phyloP scores from a whole-genome alignment of 2,113 vertebrate genomes.

The Xyrauchen texanus region DNA sequence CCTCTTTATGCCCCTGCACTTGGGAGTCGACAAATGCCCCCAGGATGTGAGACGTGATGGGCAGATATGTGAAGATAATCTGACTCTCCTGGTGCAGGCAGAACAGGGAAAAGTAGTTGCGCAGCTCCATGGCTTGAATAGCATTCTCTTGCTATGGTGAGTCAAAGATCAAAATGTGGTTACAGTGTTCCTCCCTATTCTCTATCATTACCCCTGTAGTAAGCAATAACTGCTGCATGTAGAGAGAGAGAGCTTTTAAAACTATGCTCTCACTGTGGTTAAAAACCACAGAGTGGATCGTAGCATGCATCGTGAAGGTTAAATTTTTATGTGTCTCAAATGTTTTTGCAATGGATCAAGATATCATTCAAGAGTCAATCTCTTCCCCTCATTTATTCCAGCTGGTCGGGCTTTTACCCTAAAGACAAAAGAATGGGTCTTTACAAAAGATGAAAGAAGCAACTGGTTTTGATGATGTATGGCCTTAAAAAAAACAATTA shows the following conservation, averaged over 20 bases:
- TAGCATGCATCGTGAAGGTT: background rate
- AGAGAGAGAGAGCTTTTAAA: constrained; percentile 8
- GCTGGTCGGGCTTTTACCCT: background rate
- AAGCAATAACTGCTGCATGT: background rate
- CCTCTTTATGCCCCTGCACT: constrained; percentile 96
- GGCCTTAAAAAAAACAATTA: background rate
- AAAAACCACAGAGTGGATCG: background rate
- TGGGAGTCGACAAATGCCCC: constrained; percentile 94
- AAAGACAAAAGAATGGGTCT: background rate
- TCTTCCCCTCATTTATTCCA: too few species aligned
- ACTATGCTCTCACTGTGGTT: background rate
- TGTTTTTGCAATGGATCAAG: constrained; percentile 1
- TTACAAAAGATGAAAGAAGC: background rate
- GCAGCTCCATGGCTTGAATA: constrained; percentile 93
- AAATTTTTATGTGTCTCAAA: background rate
- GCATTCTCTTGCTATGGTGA: constrained; percentile 88
- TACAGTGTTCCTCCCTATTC: background rate
- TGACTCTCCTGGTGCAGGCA: constrained; percentile 97
- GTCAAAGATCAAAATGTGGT: constrained; percentile 11
- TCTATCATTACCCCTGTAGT: background rate
- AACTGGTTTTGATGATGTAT: background rate
- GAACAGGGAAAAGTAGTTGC: constrained; percentile 94
- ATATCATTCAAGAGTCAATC: too few species aligned
- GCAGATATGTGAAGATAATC: constrained; percentile 92
- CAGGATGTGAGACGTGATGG: constrained; percentile 90